phyloP scores from a whole-genome alignment of 2,888 invertebrate genomes.

The Yponomeuta cagnagella region DNA sequence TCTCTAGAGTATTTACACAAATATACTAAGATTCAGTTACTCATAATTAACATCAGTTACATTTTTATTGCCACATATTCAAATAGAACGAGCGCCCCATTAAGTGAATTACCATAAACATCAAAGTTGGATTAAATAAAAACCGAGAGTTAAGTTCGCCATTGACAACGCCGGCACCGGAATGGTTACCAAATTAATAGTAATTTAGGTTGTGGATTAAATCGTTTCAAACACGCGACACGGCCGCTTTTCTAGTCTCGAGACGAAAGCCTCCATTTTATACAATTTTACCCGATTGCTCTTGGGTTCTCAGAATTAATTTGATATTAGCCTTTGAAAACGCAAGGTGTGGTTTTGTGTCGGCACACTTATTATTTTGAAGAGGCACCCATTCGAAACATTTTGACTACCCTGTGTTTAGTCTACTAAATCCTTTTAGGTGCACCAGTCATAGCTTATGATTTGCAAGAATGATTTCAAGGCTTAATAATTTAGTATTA shows the following conservation, averaged over 20 bases:
- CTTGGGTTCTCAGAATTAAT: conserved; percentile 71
- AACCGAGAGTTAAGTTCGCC: conserved; percentile 18
- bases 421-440: conserved; percentile 35
- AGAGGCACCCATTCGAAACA: conserved; percentile 37
- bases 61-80: conserved; percentile 3
- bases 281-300: conserved; percentile 75
- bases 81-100: not conserved
- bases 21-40: not conserved
- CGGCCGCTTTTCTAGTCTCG: conserved; percentile 69
- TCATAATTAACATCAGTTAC: not conserved
- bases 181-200: conserved; percentile 73
- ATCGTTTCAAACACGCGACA: conserved; percentile 74
- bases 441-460: conserved; percentile 40
- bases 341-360: conserved; percentile 71
- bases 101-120: conserved; percentile 19
- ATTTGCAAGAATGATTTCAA: conserved; percentile 27
- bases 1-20: not conserved
- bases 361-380: conserved; percentile 63
- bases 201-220: conserved; percentile 73
- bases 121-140: conserved; percentile 46
- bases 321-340: conserved; percentile 74
- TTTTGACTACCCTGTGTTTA: conserved; percentile 64
- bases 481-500: conserved; percentile 12
- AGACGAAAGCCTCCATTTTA: conserved; percentile 71
- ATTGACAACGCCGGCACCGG: conserved; percentile 64